Evolutionary conservation across 2,113 vertebrate species (phyloP), one percentile per base, ranked within the genome.

Genomic region (Psilopsiagon aurifrons): DNA sequence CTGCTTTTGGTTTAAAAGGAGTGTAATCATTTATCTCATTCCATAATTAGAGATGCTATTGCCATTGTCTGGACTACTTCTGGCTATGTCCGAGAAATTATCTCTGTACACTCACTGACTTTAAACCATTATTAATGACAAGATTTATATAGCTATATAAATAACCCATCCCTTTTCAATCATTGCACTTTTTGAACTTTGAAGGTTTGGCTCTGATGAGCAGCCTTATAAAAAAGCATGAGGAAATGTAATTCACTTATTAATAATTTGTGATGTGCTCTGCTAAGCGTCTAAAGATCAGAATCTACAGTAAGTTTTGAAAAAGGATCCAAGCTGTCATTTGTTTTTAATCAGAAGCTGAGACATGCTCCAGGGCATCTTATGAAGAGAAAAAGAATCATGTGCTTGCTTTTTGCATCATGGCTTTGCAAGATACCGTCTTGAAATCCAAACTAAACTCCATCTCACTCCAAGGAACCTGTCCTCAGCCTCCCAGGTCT

Each of bases 391-490:
- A 5, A 14, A 47, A 66, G 57, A 24, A 0, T 11, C 84, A 7
- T 2, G 1, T 1, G 14, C 28, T 63, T 13, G 76, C 41, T 20
- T 9, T 8, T 54, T 15, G 68, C 17, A 3, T 52, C 9, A 3
- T 6, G 9, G 37, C 47, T 37, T 16, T n/a, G 54, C 59, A 3
- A 51, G 66, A 14, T 0, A 3, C 44, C 18, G 0, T 15, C 4
- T 29, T 2, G 43, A 44, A 33, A 54, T 4, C 17, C 59, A 14
- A 6, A 6, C 33, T 8, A 13, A 66, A 10, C 17, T 7, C 33
- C 0, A 3, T 9, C 35, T 59, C 11, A 1, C 9, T 7, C 9
- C 0, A 1, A 54, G 39, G n/a, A 46, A 18, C 69, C 55, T 5
- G 18, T 17, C 25, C 39, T 15, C 46, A 54, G 29, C 70, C 44